Evolutionary conservation across 2,797 vertebrate genomes (phyloP).

Genomic region (Argentina silus): DNA sequence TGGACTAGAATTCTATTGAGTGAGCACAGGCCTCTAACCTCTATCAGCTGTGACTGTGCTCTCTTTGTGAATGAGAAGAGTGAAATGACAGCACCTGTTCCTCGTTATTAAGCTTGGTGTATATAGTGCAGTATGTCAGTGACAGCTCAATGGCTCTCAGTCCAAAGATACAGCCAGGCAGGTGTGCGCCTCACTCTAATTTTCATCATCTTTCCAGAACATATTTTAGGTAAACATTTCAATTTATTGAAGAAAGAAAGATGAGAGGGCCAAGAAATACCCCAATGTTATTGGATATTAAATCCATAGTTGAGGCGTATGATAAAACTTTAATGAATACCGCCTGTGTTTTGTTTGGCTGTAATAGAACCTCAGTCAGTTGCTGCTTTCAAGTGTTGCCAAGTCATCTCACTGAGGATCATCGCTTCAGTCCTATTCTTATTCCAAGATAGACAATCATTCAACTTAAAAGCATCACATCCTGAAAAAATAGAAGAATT

Average conservation of each 20-base stretch:
- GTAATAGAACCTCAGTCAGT: conserved; percentile 55
- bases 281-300: conserved; percentile 61
- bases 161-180: conserved; percentile 25
- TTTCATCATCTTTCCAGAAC: conserved; percentile 3
- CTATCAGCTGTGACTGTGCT: conserved; percentile 3
- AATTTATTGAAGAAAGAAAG: conserved; percentile 37
- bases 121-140: conserved; percentile 1
- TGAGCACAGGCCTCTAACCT: background rate
- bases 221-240: conserved; percentile 36
- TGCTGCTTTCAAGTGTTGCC: conserved; percentile 71
- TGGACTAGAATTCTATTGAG: background rate
- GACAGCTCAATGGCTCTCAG: conserved; percentile 42
- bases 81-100: conserved; percentile 53
- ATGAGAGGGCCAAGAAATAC: conserved; percentile 36
- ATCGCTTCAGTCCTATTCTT: conserved; percentile 59
- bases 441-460: conserved; percentile 60
- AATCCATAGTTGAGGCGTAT: conserved; percentile 53
- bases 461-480: conserved; percentile 56
- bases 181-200: conserved; percentile 4
- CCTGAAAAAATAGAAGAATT: conserved; percentile 51
- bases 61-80: conserved; percentile 15
- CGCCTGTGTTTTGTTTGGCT: conserved; percentile 59
- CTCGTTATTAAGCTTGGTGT: conserved; percentile 45
- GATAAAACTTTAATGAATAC: conserved; percentile 62
- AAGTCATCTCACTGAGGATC: conserved; percentile 73